Conservation (phyloP, 2,113 vertebrate genomes). For the Pelobates fuscus region DNA sequence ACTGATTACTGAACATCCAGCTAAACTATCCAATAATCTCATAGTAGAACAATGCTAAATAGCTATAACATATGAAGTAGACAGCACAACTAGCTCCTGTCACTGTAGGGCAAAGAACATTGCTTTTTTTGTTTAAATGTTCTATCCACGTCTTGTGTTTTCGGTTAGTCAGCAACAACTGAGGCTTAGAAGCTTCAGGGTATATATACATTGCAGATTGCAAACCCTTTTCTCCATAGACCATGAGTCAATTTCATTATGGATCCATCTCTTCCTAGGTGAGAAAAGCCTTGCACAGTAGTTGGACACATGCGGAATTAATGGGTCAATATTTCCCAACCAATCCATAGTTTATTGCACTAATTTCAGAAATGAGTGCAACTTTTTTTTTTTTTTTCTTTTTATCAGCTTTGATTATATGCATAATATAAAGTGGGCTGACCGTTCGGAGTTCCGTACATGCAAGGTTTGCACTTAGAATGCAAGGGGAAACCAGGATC, state of each 20-base stretch:
- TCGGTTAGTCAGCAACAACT: not conserved
- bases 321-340: constrained; percentile 2
- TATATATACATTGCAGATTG: not conserved
- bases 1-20: no score
- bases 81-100: no score
- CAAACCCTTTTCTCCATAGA: constrained; percentile 6
- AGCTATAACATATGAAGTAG: no score
- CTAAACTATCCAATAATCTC: no score
- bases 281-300: not conserved
- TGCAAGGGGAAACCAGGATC: no score
- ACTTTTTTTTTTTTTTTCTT: not conserved
- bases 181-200: not conserved
- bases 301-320: not conserved
- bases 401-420: constrained; percentile 21
- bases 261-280: not conserved
- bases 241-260: constrained; percentile 1
- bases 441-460: not conserved
- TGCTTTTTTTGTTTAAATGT: not conserved
- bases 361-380: not conserved
- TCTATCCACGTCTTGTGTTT: not conserved
- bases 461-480: no score
- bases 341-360: not conserved
- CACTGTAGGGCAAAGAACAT: not conserved
- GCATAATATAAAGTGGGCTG: not conserved
- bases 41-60: no score